Evolutionary conservation across 2,888 invertebrate species (phyloP).

Genomic region (Notocelia uddmanniana): DNA sequence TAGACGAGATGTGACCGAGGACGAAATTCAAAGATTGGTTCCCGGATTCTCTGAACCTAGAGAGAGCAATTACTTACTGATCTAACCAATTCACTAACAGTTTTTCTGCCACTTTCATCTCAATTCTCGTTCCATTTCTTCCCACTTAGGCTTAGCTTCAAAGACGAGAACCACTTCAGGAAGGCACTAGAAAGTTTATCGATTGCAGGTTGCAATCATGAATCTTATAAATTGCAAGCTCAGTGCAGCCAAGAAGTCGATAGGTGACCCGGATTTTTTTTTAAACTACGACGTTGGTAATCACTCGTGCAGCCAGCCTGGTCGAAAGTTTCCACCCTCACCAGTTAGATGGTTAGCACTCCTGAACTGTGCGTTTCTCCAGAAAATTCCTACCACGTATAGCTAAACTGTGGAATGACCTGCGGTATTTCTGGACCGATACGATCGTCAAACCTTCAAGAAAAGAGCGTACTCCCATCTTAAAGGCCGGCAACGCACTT

Average conservation of each 20-base stretch:
- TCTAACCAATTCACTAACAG: neutral
- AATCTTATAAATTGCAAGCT: neutral
- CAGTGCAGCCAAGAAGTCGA: neutral
- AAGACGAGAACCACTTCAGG: constrained; percentile 1
- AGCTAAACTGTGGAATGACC: no score
- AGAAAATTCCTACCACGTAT: no score
- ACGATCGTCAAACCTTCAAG: no score
- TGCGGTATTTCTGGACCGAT: no score
- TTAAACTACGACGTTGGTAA: neutral
- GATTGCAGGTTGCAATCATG: neutral
- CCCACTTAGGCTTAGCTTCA: neutral
- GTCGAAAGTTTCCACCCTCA: no score
- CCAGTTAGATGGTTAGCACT: no score
- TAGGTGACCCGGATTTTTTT: neutral
- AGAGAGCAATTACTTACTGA: constrained; percentile 2
- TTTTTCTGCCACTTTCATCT: neutral
- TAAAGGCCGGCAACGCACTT: no score
- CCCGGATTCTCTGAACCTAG: neutral
- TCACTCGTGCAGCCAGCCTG: no score
- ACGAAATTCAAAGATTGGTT: neutral
- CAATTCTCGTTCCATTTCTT: neutral
- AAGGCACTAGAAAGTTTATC: neutral
- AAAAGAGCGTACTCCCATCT: no score
- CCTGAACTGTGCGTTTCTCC: no score
- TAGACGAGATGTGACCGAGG: no score